phyloP scores from a whole-genome alignment of 2,888 invertebrate genomes.

The Actias luna region DNA sequence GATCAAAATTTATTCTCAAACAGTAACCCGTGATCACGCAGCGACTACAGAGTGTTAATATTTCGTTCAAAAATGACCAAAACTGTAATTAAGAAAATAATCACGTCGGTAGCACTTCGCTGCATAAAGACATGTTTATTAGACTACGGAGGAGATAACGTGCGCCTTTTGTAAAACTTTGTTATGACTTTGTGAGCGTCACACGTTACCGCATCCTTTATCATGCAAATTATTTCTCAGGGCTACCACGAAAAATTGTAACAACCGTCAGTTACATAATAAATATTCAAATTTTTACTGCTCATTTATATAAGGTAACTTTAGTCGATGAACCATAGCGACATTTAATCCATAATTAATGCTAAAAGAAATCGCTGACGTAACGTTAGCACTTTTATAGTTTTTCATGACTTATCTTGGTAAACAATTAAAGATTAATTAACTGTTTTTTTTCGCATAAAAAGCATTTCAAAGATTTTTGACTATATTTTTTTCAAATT shows the following conservation, averaged over 20 bases:
- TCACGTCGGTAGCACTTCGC: slow-evolving; percentile 2
- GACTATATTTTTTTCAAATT: too few relatives aligned
- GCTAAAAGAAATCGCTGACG: too few relatives aligned
- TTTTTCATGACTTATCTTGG: too few relatives aligned
- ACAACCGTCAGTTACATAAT: background rate
- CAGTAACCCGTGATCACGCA: background rate
- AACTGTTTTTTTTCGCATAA: too few relatives aligned
- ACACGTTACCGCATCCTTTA: slow-evolving; percentile 24
- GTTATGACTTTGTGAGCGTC: slow-evolving; percentile 11
- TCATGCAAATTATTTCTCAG: slow-evolving; percentile 28
- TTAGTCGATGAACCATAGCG: too few relatives aligned
- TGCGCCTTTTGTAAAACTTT: slow-evolving; percentile 4
- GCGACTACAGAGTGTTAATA: background rate
- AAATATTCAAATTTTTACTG: background rate
- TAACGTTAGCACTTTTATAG: too few relatives aligned
- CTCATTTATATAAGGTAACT: too few relatives aligned
- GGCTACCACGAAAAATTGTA: slow-evolving; percentile 4
- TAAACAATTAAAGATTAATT: too few relatives aligned
- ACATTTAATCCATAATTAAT: too few relatives aligned
- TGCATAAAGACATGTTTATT: slow-evolving; percentile 17
- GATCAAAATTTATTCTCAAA: too few relatives aligned
- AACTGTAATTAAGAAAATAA: background rate
- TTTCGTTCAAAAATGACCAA: slow-evolving; percentile 11
- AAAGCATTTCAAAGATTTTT: too few relatives aligned
- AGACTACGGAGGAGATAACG: slow-evolving; percentile 11